phyloP scores from a whole-genome alignment of 2,888 invertebrate genomes.

The Chrysodeixis includens region DNA sequence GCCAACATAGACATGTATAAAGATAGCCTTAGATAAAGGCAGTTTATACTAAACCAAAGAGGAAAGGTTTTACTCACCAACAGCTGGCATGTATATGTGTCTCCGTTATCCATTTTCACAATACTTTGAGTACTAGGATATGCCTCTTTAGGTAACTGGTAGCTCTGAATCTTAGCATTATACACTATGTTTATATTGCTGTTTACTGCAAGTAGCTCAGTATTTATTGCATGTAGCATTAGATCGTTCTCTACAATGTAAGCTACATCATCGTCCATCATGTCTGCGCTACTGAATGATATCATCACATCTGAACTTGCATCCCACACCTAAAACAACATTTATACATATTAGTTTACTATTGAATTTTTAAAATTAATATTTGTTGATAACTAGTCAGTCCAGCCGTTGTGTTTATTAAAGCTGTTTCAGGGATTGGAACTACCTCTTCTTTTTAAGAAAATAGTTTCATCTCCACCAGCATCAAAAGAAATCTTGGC shows the following conservation, averaged over 20 bases:
- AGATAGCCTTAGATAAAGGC: too few relatives aligned
- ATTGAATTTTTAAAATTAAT: too few relatives aligned
- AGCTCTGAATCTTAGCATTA: slow-evolving; percentile 91
- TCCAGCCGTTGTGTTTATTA: too few relatives aligned
- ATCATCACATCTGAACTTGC: slow-evolving; percentile 96
- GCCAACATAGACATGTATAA: too few relatives aligned
- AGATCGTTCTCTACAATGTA: slow-evolving; percentile 98
- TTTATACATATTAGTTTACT: neutral
- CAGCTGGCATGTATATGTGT: slow-evolving; percentile 90
- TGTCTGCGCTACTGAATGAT: slow-evolving; percentile 93
- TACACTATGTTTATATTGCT: slow-evolving; percentile 92
- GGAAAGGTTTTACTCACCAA: slow-evolving; percentile 88
- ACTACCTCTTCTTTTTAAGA: too few relatives aligned
- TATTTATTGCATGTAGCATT: slow-evolving; percentile 92
- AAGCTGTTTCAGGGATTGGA: too few relatives aligned
- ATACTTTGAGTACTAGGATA: slow-evolving; percentile 68
- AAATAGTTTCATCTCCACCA: too few relatives aligned
- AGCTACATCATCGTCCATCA: slow-evolving; percentile 93
- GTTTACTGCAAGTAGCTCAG: slow-evolving; percentile 84
- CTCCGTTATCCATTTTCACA: slow-evolving; percentile 91
- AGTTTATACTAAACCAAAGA: too few relatives aligned
- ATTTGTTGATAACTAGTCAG: too few relatives aligned
- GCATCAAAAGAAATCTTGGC: too few relatives aligned
- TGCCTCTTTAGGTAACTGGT: slow-evolving; percentile 86
- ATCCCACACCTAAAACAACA: slow-evolving; percentile 95